A percentile compares a stretch with the other conserved stretches of the same genome.
Conservation (phyloP, 2,797 vertebrate genomes). For the Tangara arthus region DNA sequence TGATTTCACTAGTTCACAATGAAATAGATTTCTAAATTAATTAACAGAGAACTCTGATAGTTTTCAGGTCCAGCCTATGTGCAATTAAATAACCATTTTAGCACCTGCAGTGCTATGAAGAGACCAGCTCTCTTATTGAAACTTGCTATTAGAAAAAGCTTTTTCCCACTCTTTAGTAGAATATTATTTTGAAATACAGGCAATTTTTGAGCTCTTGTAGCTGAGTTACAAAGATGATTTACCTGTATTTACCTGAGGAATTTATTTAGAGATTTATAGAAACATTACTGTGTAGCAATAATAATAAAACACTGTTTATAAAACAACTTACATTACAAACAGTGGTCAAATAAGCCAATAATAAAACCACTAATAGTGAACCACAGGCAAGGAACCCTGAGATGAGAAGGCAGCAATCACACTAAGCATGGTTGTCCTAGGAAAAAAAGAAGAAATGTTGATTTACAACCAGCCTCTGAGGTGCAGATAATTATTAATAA, state of each 20-base stretch:
- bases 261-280: slow-evolving; percentile 15
- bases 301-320: slow-evolving; percentile 25
- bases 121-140: background rate
- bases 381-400: background rate
- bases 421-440: background rate
- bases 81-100: background rate
- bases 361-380: background rate
- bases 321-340: slow-evolving; percentile 14
- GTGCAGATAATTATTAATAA: slow-evolving; percentile 7
- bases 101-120: background rate
- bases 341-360: background rate
- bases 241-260: background rate
- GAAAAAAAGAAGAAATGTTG: background rate
- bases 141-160: background rate
- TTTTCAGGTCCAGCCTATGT: background rate
- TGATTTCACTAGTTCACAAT: background rate
- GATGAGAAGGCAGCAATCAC: background rate
- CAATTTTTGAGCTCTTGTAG: background rate
- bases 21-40: background rate
- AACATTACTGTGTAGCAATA: background rate
- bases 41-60: background rate
- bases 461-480: background rate
- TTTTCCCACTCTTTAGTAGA: background rate
- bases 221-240: background rate
- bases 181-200: background rate